Evolutionary conservation across 2,888 invertebrate genomes (phyloP).

Genomic region (Ichneumoninae sp.): DNA sequence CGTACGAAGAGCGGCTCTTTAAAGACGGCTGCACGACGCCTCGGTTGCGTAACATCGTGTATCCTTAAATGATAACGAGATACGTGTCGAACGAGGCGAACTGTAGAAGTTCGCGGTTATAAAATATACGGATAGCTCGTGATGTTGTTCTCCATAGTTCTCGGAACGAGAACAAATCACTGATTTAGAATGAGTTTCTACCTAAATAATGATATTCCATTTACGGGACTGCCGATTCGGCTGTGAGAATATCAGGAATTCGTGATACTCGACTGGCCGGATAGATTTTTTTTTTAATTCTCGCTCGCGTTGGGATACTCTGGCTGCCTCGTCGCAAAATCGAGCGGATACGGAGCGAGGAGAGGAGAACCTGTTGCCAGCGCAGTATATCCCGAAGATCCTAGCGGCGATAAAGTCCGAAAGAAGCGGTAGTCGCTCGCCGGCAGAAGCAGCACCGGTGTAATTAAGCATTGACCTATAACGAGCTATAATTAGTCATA

Average conservation of each 20-base stretch:
- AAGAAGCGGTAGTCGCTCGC: slow-evolving; percentile 76
- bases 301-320: not conserved
- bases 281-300: not conserved
- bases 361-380: slow-evolving; percentile 42
- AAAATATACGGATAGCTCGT: slow-evolving; percentile 19
- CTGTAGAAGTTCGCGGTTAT: slow-evolving; percentile 8
- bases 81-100: slow-evolving; percentile 66
- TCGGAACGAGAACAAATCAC: slow-evolving; percentile 8
- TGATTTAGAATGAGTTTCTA: not conserved
- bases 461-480: slow-evolving; percentile 82
- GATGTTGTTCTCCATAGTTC: slow-evolving; percentile 11
- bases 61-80: slow-evolving; percentile 79
- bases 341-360: slow-evolving; percentile 34
- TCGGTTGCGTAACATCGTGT: slow-evolving; percentile 73
- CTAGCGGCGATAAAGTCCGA: slow-evolving; percentile 76
- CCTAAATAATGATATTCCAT: slow-evolving; percentile 17
- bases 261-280: slow-evolving; percentile 1
- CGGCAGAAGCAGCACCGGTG: slow-evolving; percentile 64
- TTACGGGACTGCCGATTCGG: not conserved
- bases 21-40: slow-evolving; percentile 70
- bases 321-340: slow-evolving; percentile 25
- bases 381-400: slow-evolving; percentile 74
- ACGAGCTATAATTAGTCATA: slow-evolving; percentile 82
- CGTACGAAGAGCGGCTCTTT: slow-evolving; percentile 23
- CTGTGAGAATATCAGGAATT: slow-evolving; percentile 26